Base-by-base conservation (phyloP, 1,140 invertebrate genomes). In the Formica selysi region DNA sequence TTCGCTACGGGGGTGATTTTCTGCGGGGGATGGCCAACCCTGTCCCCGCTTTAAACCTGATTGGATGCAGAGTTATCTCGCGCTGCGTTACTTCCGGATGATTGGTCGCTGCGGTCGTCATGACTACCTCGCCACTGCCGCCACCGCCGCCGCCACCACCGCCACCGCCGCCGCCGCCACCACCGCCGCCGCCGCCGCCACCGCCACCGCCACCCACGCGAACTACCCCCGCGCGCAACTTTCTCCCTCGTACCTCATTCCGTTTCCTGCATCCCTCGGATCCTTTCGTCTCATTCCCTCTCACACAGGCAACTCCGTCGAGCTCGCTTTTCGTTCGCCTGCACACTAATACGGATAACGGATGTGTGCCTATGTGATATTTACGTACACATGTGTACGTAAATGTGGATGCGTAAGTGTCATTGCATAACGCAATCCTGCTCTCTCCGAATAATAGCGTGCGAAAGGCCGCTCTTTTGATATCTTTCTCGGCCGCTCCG, bases 1-100 rank as follows among this genome's bases (percentile, higher is more conserved):
- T 91, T 91, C 78, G 90, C 87, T 88, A 91, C 89, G 90, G 90
- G 89, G 90, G 90, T 91, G 90, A 91, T 91, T 90, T 91, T 91
- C 89, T 84, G 86, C 91, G 91, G 91, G 92, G 91, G 92, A 91
- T 91, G 87, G 93, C 91, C 91, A 91, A 87, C 91, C 92, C 91
- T 89, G 78, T 89, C 87, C 91, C 92, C 93, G 89, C 92, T 93
- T 94, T 95, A 95, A 95, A 95, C 92, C 95, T 95, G 95, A 95
- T 95, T 95, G 95, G 95, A 95, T 95, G 94, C 94, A 94, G 95
- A 95, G 95, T 95, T 95, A 95, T 95, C 95, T 95, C 94, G 94
- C 94, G 94, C 89, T 93, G 92, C 94, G 94, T 95, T 95, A 95
- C 94, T 95, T 95, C 95, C 94, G 95, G 94, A 95, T 95, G 94